These are phyloP conservation scores for Idaea dimidiata DNA, from an alignment of 2,888 invertebrate species.

Conservation along the genomic window DNA sequence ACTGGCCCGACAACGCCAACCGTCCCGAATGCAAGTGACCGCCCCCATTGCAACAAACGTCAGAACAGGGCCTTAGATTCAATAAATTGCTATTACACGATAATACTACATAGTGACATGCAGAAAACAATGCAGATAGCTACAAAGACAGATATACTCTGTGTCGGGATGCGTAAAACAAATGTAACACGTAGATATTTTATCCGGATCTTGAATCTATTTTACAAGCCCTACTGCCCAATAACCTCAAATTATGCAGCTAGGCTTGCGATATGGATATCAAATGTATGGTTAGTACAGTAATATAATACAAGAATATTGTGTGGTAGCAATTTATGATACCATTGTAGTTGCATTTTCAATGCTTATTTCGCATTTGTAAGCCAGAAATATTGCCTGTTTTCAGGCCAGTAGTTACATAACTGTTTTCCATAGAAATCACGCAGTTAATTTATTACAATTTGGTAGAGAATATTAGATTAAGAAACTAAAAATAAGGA, in stretches of 20 bases:
- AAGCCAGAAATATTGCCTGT: not conserved
- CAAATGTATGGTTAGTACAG: not conserved
- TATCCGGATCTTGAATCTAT: no score
- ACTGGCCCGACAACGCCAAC: conserved; percentile 89
- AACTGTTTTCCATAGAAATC: no score
- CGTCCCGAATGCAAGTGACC: conserved; percentile 77
- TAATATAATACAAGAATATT: not conserved
- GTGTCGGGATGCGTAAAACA: no score
- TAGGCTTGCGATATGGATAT: not conserved
- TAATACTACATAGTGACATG: not conserved
- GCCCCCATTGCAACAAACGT: conserved; percentile 18
- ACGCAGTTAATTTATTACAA: not conserved
- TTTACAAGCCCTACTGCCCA: no score
- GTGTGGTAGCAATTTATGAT: conserved; percentile 2
- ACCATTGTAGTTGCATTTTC: not conserved
- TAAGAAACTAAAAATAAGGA: not conserved
- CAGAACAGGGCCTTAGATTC: conserved; percentile 20
- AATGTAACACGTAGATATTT: no score
- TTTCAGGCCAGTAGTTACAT: not conserved
- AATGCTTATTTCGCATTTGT: not conserved
- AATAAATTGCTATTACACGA: conserved; percentile 14
- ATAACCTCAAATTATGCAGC: no score
- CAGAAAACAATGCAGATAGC: no score
- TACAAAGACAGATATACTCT: no score
- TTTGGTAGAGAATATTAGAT: not conserved